These are phyloP conservation scores for Macquaria australasica DNA, from an alignment of 2,113 vertebrate genomes.

Conservation along the genomic window DNA sequence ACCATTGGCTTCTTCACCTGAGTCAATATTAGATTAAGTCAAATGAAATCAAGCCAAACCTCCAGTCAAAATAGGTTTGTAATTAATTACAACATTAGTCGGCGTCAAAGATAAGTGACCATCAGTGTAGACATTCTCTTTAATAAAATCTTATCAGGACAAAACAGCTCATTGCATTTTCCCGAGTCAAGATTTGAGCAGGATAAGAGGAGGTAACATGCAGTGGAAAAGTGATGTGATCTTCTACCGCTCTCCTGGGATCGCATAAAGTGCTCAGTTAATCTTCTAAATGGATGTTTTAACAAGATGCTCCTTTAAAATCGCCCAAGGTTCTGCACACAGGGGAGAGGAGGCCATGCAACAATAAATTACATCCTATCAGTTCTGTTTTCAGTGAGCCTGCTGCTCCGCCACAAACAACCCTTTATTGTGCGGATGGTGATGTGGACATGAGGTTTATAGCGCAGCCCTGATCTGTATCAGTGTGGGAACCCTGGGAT, in stretches of 20 bases:
- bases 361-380: slow-evolving; percentile 67
- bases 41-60: slow-evolving; percentile 24
- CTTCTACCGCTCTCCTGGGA: not conserved
- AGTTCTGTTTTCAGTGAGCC: slow-evolving; percentile 55
- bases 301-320: slow-evolving; percentile 44
- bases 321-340: not conserved
- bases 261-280: slow-evolving; percentile 35
- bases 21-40: slow-evolving; percentile 24
- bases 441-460: slow-evolving; percentile 70
- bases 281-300: slow-evolving; percentile 41
- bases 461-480: slow-evolving; percentile 74
- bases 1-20: slow-evolving; percentile 27
- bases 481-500: slow-evolving; percentile 78
- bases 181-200: not conserved
- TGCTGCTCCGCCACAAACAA: slow-evolving; percentile 59
- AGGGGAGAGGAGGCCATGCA: slow-evolving; percentile 34
- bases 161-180: not conserved
- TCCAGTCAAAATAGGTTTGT: not conserved
- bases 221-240: not conserved
- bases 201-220: not conserved
- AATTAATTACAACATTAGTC: not conserved
- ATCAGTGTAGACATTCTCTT: not conserved
- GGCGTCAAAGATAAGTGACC: not conserved
- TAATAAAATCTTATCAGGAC: not conserved
- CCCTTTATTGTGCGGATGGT: slow-evolving; percentile 60